Evolutionary conservation across 2,797 vertebrate genomes (phyloP).

Genomic region (Agapornis canus): DNA sequence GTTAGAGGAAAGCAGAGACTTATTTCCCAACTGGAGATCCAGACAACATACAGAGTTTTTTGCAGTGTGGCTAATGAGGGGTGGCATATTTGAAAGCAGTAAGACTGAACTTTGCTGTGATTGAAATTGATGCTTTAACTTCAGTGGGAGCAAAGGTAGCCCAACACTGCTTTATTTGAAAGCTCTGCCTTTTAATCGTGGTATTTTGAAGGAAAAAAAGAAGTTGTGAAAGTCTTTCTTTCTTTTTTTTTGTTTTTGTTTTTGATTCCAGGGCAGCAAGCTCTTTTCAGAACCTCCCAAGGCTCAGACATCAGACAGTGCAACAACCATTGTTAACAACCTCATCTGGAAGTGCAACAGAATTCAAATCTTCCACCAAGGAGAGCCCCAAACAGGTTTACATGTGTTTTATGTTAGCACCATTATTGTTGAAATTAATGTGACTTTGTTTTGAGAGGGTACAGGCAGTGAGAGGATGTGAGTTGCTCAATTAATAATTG

Average conservation of each 20-base stretch:
- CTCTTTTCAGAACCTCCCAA: slow-evolving; percentile 74
- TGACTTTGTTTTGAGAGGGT: background rate
- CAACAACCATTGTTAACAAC: slow-evolving; percentile 65
- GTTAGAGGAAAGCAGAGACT: background rate
- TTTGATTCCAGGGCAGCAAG: slow-evolving; percentile 62
- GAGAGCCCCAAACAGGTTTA: slow-evolving; percentile 72
- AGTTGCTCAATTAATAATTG: background rate
- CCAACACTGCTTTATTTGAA: background rate
- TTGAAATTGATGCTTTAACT: background rate
- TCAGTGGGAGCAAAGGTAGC: background rate
- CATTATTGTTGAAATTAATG: background rate
- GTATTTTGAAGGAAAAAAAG: background rate
- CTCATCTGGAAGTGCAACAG: slow-evolving; percentile 19
- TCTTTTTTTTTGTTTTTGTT: background rate
- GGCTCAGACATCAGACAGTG: slow-evolving; percentile 50
- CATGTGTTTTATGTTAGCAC: background rate
- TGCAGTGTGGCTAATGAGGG: background rate
- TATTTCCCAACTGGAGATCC: background rate
- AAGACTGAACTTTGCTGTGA: background rate
- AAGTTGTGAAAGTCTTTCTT: background rate
- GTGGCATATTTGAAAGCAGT: background rate
- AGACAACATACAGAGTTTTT: background rate
- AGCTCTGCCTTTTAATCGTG: background rate
- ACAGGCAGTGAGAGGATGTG: background rate
- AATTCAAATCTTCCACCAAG: slow-evolving; percentile 61